A percentile compares a stretch with the other conserved stretches of the same genome.
These are phyloP conservation scores for Ormyrus labotus DNA, from an alignment of 2,888 invertebrate genomes.

Conservation along the genomic window DNA sequence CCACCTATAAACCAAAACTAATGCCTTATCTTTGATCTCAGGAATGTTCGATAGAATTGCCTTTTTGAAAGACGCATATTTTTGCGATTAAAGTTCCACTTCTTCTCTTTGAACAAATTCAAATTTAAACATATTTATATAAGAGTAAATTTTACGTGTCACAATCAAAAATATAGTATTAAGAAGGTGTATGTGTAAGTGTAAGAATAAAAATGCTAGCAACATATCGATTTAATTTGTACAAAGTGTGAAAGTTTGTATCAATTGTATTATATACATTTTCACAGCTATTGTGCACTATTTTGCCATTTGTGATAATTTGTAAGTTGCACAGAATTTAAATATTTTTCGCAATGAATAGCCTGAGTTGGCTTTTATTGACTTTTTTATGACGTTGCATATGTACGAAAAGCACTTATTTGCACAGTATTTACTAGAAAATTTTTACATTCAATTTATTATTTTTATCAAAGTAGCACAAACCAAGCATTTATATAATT, in stretches of 20 bases:
- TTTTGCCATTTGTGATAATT: constrained; percentile 50
- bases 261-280: constrained; percentile 12
- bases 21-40: constrained; percentile 58
- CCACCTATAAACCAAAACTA: constrained; percentile 49
- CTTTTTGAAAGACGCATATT: constrained; percentile 41
- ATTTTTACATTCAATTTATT: not conserved
- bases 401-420: not conserved
- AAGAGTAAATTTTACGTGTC: constrained; percentile 6
- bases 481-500: not conserved
- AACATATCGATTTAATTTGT: constrained; percentile 17
- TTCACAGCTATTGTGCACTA: constrained; percentile 6
- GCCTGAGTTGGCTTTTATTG: too few species aligned
- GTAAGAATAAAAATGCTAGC: constrained; percentile 9
- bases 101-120: not conserved
- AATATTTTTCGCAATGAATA: constrained; percentile 2
- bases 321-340: constrained; percentile 27
- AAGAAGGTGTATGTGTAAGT: constrained; percentile 44
- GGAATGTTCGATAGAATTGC: constrained; percentile 55
- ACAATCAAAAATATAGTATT: constrained; percentile 44
- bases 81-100: constrained; percentile 38
- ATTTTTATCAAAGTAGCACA: not conserved
- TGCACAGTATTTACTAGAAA: not conserved
- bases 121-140: too few species aligned
- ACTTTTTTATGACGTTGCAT: not conserved
- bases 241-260: constrained; percentile 13